Evolutionary conservation across 2,888 invertebrate genomes (phyloP), one percentile per base, ranked within the genome.

Genomic region (Priocnemis perturbator): DNA sequence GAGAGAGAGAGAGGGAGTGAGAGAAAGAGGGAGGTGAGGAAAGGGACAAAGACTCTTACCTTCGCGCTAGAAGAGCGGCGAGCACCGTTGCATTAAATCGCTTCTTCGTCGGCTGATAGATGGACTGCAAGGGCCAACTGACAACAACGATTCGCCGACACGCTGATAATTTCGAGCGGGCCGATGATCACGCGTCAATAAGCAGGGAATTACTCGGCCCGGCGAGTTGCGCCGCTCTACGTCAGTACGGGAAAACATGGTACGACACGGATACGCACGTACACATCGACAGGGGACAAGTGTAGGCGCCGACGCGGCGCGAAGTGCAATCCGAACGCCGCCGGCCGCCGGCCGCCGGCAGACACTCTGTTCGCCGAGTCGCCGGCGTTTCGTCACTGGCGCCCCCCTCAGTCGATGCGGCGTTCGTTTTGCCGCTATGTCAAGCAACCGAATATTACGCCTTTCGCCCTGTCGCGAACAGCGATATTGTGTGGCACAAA

Each of bases 371-470:
- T 79, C 79, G 9, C 9, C 15, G 15, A 64, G 47, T 79, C 79
- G 9, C 9, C 15, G 15, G 65, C 50, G 55, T 79, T 74, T 78
- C 79, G 70, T 80, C 78, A 73, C 80, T 77, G 73, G 79, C 79
- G 79, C 78, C 77, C 37, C 37, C 37, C 78, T 74, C 78, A 79
- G 78, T 79, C 78, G 81, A 75, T 64, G 47, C 53, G 58, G 20
- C 52, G 23, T 60, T 21, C 57, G 63, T 63, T 21, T 26, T 15
- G 23, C 21, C 20, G 45, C 60, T 19, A 47, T 26, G 26, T 26
- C 63, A 48, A 47, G 55, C 37, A 26, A 45, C 14, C 15, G 58
- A 64, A 55, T 47, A 15, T 60, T 37, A 20, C 56, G 56, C 64
- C n/a, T 47, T 53, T 45, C 45, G 26, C 14, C 7, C 37, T 37